Evolutionary conservation across 2,888 invertebrate species (phyloP).

Genomic region (Plebejus anna): DNA sequence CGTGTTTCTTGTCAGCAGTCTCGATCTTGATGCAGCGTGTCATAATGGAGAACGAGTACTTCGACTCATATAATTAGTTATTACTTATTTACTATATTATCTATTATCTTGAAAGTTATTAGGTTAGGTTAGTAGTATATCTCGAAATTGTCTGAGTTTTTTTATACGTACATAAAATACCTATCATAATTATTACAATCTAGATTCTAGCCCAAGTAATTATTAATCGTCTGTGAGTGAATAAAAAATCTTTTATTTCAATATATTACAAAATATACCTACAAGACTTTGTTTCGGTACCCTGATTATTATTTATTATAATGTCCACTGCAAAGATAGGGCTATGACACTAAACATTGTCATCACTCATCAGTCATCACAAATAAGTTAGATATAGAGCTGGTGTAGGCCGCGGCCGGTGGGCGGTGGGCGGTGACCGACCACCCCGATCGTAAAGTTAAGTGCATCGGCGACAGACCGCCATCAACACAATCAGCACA

Average conservation of each 20-base stretch:
- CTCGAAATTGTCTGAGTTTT: no score
- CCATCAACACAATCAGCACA: not conserved
- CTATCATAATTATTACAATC: no score
- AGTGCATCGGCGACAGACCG: slow-evolving; percentile 8
- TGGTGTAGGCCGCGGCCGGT: not conserved
- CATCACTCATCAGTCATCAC: no score
- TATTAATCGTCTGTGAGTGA: no score
- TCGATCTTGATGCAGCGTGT: not conserved
- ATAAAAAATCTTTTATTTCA: no score
- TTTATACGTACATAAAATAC: no score
- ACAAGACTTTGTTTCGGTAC: no score
- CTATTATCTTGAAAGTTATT: no score
- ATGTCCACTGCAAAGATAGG: not conserved
- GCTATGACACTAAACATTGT: not conserved
- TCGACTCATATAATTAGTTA: not conserved
- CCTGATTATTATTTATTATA: not conserved
- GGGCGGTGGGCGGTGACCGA: not conserved
- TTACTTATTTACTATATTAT: no score
- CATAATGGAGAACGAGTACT: not conserved
- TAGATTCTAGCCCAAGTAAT: no score
- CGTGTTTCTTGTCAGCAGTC: not conserved
- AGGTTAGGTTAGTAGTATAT: no score
- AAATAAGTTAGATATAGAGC: not conserved
- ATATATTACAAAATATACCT: no score
- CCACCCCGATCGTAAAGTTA: not conserved